A percentile compares a stretch with the other conserved stretches of the same genome.
These are phyloP conservation scores for Andrena trimmerana DNA, from an alignment of 2,888 invertebrate genomes.

Conservation along the genomic window DNA sequence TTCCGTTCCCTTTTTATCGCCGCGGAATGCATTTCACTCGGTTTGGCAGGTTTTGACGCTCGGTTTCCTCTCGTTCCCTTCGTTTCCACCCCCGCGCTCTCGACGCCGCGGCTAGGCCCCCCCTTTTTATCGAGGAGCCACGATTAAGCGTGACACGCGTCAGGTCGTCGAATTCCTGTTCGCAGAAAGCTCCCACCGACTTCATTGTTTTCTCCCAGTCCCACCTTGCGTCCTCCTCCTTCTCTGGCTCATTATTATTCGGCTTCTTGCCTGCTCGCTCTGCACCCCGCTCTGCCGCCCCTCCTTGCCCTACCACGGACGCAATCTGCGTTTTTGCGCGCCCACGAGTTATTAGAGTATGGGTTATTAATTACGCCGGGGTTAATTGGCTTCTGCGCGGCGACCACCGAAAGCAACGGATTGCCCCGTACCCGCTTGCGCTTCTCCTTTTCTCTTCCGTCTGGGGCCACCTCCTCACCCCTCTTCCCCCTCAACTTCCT, in stretches of 20 bases:
- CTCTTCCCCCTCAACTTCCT: background rate
- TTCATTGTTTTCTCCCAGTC: constrained; percentile 27
- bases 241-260: constrained; percentile 31
- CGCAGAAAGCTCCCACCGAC: constrained; percentile 8
- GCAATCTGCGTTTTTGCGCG: constrained; percentile 41
- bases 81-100: background rate
- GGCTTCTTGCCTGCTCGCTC: constrained; percentile 27
- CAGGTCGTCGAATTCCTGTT: constrained; percentile 17
- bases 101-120: background rate
- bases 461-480: background rate
- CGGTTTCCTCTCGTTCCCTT: background rate
- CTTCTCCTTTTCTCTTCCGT: constrained; percentile 13
- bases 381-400: constrained; percentile 71
- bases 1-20: background rate
- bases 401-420: constrained; percentile 65
- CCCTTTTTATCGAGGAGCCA: background rate
- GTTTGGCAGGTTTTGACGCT: constrained; percentile 46
- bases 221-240: background rate
- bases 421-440: constrained; percentile 11
- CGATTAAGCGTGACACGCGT: constrained; percentile 43
- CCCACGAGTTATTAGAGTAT: constrained; percentile 52
- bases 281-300: constrained; percentile 2
- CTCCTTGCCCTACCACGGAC: constrained; percentile 10
- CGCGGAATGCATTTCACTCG: constrained; percentile 35
- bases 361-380: constrained; percentile 74